These are phyloP conservation scores for Drosophila pseudotalamancana DNA, from an alignment of 2,888 invertebrate species.

Conservation along the genomic window DNA sequence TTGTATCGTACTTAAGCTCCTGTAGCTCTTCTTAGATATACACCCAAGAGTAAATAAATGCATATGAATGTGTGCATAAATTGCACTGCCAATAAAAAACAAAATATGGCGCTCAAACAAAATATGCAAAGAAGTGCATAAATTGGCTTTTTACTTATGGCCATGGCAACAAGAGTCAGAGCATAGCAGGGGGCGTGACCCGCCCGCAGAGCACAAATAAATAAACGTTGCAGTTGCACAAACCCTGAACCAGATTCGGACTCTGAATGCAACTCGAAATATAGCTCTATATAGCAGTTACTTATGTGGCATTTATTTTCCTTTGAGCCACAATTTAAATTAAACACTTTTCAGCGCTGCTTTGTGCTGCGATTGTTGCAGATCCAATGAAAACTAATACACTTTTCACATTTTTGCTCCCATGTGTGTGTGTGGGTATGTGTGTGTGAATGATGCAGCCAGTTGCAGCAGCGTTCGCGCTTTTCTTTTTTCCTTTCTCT, in stretches of 20 bases:
- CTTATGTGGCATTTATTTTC: slow-evolving; percentile 33
- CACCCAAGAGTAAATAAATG: neutral
- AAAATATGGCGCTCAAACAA: slow-evolving; percentile 39
- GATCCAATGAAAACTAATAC: slow-evolving; percentile 61
- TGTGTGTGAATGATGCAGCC: slow-evolving; percentile 4
- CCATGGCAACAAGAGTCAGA: slow-evolving; percentile 44
- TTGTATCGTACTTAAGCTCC: neutral
- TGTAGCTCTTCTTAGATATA: neutral
- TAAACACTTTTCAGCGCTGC: slow-evolving; percentile 53
- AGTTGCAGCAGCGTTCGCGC: slow-evolving; percentile 32
- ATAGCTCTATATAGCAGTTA: slow-evolving; percentile 13
- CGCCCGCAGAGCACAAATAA: slow-evolving; percentile 31
- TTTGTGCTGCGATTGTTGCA: slow-evolving; percentile 33
- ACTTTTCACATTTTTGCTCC: slow-evolving; percentile 55
- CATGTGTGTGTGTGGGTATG: slow-evolving; percentile 11
- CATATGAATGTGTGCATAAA: slow-evolving; percentile 51
- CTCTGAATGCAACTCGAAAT: slow-evolving; percentile 3
- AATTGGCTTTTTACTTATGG: slow-evolving; percentile 62
- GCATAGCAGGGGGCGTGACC: slow-evolving; percentile 5
- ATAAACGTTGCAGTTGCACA: slow-evolving; percentile 23
- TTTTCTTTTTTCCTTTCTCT: slow-evolving; percentile 6
- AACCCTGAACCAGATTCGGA: neutral
- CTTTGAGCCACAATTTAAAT: slow-evolving; percentile 53
- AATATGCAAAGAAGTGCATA: slow-evolving; percentile 55
- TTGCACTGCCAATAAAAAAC: slow-evolving; percentile 60